Percentiles rank a stretch among this genome's conserved stretches.
phyloP scores from a whole-genome alignment of 2,113 vertebrate genomes.

The Emberiza fucata region DNA sequence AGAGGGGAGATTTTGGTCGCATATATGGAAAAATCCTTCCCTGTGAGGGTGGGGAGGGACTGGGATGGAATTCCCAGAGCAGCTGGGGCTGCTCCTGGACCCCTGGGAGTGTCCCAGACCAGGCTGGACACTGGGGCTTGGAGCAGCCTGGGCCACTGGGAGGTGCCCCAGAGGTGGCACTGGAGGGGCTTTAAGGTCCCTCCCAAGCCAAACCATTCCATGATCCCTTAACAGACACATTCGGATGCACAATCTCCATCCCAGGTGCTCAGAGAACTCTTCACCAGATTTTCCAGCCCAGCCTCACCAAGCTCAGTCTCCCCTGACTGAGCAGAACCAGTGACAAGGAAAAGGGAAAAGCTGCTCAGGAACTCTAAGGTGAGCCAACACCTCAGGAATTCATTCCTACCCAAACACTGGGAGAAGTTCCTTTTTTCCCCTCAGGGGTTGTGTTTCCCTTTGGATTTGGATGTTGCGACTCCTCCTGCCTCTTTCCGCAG shows the following conservation, averaged over 20 bases:
- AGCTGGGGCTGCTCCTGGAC: too few relatives aligned
- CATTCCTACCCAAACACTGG: background rate
- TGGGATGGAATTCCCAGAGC: too few relatives aligned
- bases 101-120: too few relatives aligned
- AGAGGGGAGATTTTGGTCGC: too few relatives aligned
- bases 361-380: background rate
- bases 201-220: background rate
- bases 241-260: too few relatives aligned
- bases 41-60: too few relatives aligned
- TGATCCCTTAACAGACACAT: accelerated
- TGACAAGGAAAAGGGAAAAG: background rate
- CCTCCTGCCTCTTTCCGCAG: background rate
- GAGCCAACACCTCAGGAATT: background rate
- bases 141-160: too few relatives aligned
- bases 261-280: background rate
- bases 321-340: background rate
- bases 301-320: background rate
- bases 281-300: background rate
- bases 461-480: background rate
- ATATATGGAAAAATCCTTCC: too few relatives aligned
- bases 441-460: background rate
- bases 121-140: too few relatives aligned
- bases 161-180: background rate
- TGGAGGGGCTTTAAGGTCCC: too few relatives aligned
- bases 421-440: background rate